Evolutionary conservation across 2,113 vertebrate species (phyloP).

Genomic region (Mustelus asterias): DNA sequence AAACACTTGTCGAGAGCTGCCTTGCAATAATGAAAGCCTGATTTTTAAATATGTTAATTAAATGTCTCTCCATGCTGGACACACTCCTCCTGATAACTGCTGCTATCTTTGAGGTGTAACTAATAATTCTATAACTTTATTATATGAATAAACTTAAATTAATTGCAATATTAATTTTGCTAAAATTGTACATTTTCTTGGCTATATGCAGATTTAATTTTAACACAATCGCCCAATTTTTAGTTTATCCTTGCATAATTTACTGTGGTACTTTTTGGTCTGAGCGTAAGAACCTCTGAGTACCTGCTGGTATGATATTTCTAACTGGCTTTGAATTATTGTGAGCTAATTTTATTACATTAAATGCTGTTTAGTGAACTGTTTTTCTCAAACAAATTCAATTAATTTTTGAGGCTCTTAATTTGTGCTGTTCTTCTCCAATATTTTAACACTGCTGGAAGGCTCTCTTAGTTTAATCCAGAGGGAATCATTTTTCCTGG

Average conservation of each 20-base stretch:
- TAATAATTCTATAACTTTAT: not conserved
- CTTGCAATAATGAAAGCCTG: not conserved
- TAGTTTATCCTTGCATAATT: not conserved
- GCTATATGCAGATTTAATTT: not conserved
- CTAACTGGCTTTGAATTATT: not conserved
- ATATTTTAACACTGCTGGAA: not conserved
- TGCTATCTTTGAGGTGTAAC: not conserved
- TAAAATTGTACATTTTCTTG: not conserved
- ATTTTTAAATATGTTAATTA: not conserved
- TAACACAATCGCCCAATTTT: not conserved
- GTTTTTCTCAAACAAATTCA: not conserved
- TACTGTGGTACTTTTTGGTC: not conserved
- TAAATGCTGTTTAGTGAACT: not conserved
- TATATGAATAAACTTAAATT: not conserved
- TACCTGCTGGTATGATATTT: not conserved
- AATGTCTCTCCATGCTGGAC: not conserved
- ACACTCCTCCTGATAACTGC: not conserved
- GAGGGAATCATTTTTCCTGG: not conserved
- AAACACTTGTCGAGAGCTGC: no score
- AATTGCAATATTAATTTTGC: not conserved
- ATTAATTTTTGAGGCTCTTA: not conserved
- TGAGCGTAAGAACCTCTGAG: not conserved
- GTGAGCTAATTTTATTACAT: not conserved
- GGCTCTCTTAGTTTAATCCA: not conserved
- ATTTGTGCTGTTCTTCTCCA: not conserved